Evolutionary conservation across 1,140 invertebrate species (phyloP), one percentile per base, ranked within the genome.

Genomic region (Maniola jurtina): DNA sequence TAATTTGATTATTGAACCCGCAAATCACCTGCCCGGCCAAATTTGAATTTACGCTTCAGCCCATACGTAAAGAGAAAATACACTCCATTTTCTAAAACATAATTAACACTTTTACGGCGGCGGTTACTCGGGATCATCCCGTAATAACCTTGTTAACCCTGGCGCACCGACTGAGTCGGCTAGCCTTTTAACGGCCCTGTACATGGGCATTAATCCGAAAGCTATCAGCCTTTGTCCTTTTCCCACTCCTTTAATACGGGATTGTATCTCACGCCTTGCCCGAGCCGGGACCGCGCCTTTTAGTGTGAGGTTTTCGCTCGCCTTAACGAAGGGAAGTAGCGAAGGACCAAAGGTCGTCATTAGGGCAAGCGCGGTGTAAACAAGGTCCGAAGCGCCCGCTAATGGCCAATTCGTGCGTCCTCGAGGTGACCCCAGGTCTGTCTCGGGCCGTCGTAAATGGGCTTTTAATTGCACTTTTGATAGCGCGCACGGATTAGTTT

Each of bases 311-410:
- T 88, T 88, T 88, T 87, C 85, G 83, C 85, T 89, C 81, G 85
- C 88, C 85, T 88, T 91, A 91, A 91, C 90, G 89, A 91, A 92
- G 91, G 91, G 90, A 91, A 91, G 81, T 86, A 86, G 84, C 55
- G 16, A 57, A 55, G 52, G 52, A 89, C 86, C 88, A 91, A 89
- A 91, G 89, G 90, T 91, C 90, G 89, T 91, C 89, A 91, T 91
- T 91, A 91, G 89, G 89, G 86, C 91, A 89, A 91, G 88, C 87
- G 88, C 82, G 88, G 85, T 88, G 88, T 90, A 90, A 90, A 90
- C 86, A 90, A 89, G 86, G 84, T 87, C 85, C 84, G 86, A 90
- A 88, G 84, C 85, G 88, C 81, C 86, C 88, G 83, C 86, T 90
- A 89, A 90, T 90, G 86, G 86, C 83, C 82, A 90, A 90, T 90